phyloP scores from a whole-genome alignment of 2,888 invertebrate genomes.

The Eupeodes latifasciatus region DNA sequence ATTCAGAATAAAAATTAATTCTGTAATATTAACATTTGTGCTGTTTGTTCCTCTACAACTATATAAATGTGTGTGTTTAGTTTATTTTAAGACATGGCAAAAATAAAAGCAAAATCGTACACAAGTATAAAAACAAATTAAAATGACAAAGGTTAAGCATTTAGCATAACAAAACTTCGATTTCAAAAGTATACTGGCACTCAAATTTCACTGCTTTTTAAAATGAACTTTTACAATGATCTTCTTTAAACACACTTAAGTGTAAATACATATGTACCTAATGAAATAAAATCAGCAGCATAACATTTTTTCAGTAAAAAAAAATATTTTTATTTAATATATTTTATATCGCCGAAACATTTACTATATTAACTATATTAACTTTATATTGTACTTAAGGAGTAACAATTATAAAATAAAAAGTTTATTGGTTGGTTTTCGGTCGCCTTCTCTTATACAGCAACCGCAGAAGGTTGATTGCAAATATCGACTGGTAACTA shows the following conservation, averaged over 20 bases:
- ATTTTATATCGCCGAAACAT: constrained; percentile 15
- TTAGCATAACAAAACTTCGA: constrained; percentile 35
- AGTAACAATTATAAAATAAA: constrained; percentile 53
- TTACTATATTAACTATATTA: constrained; percentile 45
- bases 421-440: constrained; percentile 84
- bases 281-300: constrained; percentile 31
- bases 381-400: constrained; percentile 57
- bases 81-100: constrained; percentile 51
- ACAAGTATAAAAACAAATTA: constrained; percentile 10
- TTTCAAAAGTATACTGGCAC: constrained; percentile 66
- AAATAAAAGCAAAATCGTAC: constrained; percentile 27
- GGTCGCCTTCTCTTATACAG: constrained; percentile 93
- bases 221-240: constrained; percentile 14
- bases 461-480: constrained; percentile 91
- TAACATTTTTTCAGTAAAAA: constrained; percentile 19
- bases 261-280: constrained; percentile 30
- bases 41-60: constrained; percentile 66
- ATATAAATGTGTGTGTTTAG: constrained; percentile 35
- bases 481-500: constrained; percentile 78
- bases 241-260: constrained; percentile 48
- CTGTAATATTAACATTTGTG: constrained; percentile 51
- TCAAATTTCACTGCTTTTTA: constrained; percentile 67
- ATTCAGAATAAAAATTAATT: constrained; percentile 65
- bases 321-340: constrained; percentile 4
- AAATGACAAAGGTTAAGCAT: constrained; percentile 22